Evolutionary conservation across 2,113 vertebrate genomes (phyloP).

Genomic region (Elachura formosa): DNA sequence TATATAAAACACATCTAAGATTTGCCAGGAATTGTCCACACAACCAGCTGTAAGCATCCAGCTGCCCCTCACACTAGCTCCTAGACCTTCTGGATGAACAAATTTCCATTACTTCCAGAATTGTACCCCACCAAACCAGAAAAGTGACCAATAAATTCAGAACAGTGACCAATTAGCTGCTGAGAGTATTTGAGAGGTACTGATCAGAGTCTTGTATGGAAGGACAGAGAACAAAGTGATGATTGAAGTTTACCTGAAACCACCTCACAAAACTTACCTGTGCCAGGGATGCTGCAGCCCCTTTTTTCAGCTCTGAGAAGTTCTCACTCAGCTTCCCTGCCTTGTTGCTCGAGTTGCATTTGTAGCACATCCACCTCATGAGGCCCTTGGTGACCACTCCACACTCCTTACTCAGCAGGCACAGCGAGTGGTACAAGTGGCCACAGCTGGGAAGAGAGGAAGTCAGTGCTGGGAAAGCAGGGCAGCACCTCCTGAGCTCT

Average conservation of each 20-base stretch:
- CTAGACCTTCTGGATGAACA: neutral
- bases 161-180: neutral
- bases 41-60: neutral
- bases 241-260: neutral
- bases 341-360: slow-evolving; percentile 84
- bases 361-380: slow-evolving; percentile 89
- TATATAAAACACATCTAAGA: neutral
- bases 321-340: slow-evolving; percentile 72
- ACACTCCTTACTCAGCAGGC: slow-evolving; percentile 87
- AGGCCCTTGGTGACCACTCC: slow-evolving; percentile 63
- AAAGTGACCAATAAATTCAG: neutral
- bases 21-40: neutral
- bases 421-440: slow-evolving; percentile 92
- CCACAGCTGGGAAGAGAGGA: slow-evolving; percentile 83
- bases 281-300: slow-evolving; percentile 71
- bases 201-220: neutral
- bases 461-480: neutral
- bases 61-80: neutral
- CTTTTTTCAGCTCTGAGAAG: slow-evolving; percentile 65
- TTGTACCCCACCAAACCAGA: neutral
- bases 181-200: neutral
- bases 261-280: slow-evolving; percentile 75
- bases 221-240: neutral
- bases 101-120: neutral
- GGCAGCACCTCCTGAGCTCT: neutral